Conservation (phyloP, 1,140 invertebrate species). For the Carposina sasakii region DNA sequence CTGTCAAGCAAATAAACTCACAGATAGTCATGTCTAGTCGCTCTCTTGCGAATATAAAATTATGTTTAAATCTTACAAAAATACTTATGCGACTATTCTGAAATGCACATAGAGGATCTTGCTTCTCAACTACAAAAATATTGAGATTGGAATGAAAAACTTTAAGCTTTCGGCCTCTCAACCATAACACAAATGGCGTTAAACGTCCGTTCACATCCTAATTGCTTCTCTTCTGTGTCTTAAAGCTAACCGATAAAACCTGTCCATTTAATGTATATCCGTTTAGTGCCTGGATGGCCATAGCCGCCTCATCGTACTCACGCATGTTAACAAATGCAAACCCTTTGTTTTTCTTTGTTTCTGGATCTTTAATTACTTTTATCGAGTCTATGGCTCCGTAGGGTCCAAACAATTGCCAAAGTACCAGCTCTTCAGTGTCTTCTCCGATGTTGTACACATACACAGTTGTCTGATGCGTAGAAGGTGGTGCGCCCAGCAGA, state of each 20-base stretch:
- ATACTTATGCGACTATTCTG: slow-evolving; percentile 71
- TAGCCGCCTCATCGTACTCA: slow-evolving; percentile 98
- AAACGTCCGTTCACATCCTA: slow-evolving; percentile 51
- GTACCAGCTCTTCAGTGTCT: slow-evolving; percentile 97
- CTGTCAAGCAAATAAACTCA: slow-evolving; percentile 67
- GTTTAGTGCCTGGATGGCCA: slow-evolving; percentile 97
- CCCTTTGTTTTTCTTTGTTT: slow-evolving; percentile 99
- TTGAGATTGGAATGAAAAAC: slow-evolving; percentile 71
- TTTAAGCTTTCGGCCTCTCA: slow-evolving; percentile 61
- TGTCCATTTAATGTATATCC: slow-evolving; percentile 98
- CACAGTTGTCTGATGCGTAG: slow-evolving; percentile 65
- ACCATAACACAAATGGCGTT: slow-evolving; percentile 53
- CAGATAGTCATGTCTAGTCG: slow-evolving; percentile 68
- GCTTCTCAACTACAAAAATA: slow-evolving; percentile 71
- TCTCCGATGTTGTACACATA: slow-evolving; percentile 97
- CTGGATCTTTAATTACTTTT: slow-evolving; percentile 97
- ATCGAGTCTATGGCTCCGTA: slow-evolving; percentile 99
- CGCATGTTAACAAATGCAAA: slow-evolving; percentile 99
- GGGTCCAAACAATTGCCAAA: slow-evolving; percentile 99
- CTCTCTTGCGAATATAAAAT: slow-evolving; percentile 67
- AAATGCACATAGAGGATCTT: slow-evolving; percentile 69
- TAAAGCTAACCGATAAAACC: slow-evolving; percentile 98
- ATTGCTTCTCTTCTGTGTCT: slow-evolving; percentile 85
- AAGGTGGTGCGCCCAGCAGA: slow-evolving; percentile 46
- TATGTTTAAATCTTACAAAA: slow-evolving; percentile 71